A percentile compares a stretch with the other conserved stretches of the same genome.
These are phyloP conservation scores for Steinernema feltiae DNA, from an alignment of 1,140 invertebrate genomes.

Conservation along the genomic window DNA sequence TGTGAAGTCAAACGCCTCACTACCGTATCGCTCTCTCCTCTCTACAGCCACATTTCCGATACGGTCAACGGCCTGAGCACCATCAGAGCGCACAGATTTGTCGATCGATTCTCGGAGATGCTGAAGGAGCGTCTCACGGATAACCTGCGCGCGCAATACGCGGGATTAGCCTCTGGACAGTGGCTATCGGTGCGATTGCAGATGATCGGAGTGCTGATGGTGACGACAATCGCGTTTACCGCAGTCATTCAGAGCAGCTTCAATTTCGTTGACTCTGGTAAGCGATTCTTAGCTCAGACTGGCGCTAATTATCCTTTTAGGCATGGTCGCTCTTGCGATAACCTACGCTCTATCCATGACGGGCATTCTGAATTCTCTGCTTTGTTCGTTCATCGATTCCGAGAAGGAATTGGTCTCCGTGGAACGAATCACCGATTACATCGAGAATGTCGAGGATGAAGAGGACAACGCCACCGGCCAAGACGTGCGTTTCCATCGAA, in stretches of 20 bases:
- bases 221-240: constrained; percentile 75
- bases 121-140: constrained; percentile 72
- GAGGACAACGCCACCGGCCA: constrained; percentile 57
- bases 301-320: constrained; percentile 60
- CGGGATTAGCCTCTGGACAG: constrained; percentile 71
- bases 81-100: constrained; percentile 75
- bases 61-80: constrained; percentile 75
- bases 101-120: constrained; percentile 68
- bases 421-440: constrained; percentile 81
- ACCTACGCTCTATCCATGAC: constrained; percentile 87
- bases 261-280: constrained; percentile 67
- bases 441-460: constrained; percentile 62
- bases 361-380: constrained; percentile 73
- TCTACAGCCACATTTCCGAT: constrained; percentile 87
- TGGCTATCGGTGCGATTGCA: constrained; percentile 85
- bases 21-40: constrained; percentile 77
- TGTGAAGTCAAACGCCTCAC: constrained; percentile 84
- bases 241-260: constrained; percentile 77
- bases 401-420: constrained; percentile 81
- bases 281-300: constrained; percentile 18
- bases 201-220: constrained; percentile 76
- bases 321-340: constrained; percentile 82
- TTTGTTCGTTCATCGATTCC: constrained; percentile 84
- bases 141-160: constrained; percentile 77
- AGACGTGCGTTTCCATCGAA: constrained; percentile 55